Conservation (phyloP, 2,113 vertebrate genomes). For the Siniperca chuatsi region DNA sequence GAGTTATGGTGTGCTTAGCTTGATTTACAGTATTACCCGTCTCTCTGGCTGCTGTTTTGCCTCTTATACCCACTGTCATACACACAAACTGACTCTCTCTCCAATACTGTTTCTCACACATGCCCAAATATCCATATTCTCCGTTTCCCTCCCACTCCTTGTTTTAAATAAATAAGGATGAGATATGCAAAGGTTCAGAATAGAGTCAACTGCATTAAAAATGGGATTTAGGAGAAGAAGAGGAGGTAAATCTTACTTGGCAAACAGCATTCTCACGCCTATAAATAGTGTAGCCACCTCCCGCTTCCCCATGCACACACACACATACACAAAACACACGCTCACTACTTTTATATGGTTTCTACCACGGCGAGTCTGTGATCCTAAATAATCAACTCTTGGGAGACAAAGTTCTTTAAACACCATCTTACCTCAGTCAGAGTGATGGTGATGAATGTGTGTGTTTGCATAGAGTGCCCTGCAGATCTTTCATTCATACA, state of each 20-base stretch:
- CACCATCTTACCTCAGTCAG: slow-evolving; percentile 53
- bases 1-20: slow-evolving; percentile 26
- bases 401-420: slow-evolving; percentile 60
- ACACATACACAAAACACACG: slow-evolving; percentile 21
- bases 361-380: slow-evolving; percentile 32
- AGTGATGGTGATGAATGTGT: slow-evolving; percentile 64
- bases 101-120: slow-evolving; percentile 15
- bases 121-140: slow-evolving; percentile 11
- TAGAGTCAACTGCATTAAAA: slow-evolving; percentile 50
- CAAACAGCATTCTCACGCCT: slow-evolving; percentile 34
- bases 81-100: slow-evolving; percentile 17
- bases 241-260: slow-evolving; percentile 51
- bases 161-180: slow-evolving; percentile 19
- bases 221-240: slow-evolving; percentile 48
- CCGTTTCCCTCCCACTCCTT: background rate
- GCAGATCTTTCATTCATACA: slow-evolving; percentile 64
- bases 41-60: slow-evolving; percentile 43
- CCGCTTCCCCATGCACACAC: slow-evolving; percentile 15
- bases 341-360: slow-evolving; percentile 27
- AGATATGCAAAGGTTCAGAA: slow-evolving; percentile 43
- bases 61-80: slow-evolving; percentile 21
- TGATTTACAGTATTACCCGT: slow-evolving; percentile 45
- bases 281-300: slow-evolving; percentile 57
- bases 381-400: slow-evolving; percentile 59
- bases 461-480: slow-evolving; percentile 58